Evolutionary conservation across 2,888 invertebrate genomes (phyloP).

Genomic region (Iselma pallidipennis): DNA sequence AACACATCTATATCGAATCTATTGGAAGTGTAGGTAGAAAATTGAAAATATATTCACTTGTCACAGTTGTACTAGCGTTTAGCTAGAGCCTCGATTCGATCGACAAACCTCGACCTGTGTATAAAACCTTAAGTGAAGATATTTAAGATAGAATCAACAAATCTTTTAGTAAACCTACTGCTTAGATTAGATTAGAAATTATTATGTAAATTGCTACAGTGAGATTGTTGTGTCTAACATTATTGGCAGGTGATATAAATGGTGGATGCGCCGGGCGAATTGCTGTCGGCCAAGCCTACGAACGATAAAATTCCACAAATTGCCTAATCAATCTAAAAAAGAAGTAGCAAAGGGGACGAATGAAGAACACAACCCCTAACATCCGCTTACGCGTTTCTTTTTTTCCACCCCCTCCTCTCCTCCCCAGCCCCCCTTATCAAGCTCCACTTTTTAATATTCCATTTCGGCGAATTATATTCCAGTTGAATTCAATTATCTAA

Average conservation of each 20-base stretch:
- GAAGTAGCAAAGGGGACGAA: not conserved
- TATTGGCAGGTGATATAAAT: not conserved
- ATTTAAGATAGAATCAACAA: no score
- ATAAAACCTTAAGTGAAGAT: no score
- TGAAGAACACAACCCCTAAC: not conserved
- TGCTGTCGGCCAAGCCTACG: not conserved
- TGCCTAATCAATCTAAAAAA: not conserved
- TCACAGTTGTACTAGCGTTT: not conserved
- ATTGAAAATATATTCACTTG: constrained; percentile 17
- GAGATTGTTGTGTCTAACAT: no score
- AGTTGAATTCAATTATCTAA: constrained; percentile 8
- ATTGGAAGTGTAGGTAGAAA: constrained; percentile 14
- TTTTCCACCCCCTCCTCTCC: not conserved
- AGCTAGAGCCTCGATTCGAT: not conserved
- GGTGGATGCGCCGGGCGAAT: constrained; percentile 7
- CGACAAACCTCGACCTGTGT: no score
- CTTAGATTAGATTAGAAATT: no score
- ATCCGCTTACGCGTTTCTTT: not conserved
- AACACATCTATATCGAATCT: constrained; percentile 9
- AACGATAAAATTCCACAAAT: constrained; percentile 2
- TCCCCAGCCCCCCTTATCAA: not conserved
- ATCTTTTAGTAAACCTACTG: no score
- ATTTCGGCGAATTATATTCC: constrained; percentile 4
- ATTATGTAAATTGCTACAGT: no score
- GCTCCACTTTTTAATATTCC: constrained; percentile 6